phyloP scores from a whole-genome alignment of 37 sponge, comb jelly and placozoan species.

The Aplysina aerophoba region DNA sequence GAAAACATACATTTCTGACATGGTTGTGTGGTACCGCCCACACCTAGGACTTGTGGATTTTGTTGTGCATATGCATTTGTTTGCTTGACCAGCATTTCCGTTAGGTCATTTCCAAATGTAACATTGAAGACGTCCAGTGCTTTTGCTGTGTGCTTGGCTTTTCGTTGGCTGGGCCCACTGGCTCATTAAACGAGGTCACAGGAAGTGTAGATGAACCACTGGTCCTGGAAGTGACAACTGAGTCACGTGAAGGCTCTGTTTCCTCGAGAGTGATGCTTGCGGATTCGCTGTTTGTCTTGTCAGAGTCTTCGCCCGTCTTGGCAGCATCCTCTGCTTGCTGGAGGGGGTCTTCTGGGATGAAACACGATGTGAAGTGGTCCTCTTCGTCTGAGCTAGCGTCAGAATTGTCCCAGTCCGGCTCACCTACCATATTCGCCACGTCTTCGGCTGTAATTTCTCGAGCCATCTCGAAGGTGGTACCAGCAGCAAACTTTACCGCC shows the following conservation, averaged over 20 bases:
- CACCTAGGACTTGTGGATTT: not conserved
- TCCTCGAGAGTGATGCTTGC: no score
- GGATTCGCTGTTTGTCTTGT: not conserved
- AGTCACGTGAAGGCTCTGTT: no score
- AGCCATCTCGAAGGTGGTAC: not conserved
- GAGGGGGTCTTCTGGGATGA: not conserved
- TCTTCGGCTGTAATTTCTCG: not conserved
- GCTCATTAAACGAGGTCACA: not conserved
- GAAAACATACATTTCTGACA: not conserved
- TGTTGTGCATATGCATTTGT: no score
- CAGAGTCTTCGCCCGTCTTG: not conserved
- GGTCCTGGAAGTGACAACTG: no score
- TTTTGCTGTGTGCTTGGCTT: not conserved
- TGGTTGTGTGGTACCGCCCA: not conserved
- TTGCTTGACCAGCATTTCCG: not conserved
- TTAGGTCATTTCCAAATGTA: not conserved
- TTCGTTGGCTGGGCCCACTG: not conserved
- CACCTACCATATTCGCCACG: not conserved
- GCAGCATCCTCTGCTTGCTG: not conserved
- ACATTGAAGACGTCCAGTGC: not conserved
- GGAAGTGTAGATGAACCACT: not conserved
- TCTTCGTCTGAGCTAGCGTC: not conserved
- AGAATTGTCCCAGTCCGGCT: constrained; percentile 1
- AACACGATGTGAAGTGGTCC: not conserved
- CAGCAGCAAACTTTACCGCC: no score